Evolutionary conservation across 2,888 invertebrate species (phyloP).

Genomic region (Euproctis similis): DNA sequence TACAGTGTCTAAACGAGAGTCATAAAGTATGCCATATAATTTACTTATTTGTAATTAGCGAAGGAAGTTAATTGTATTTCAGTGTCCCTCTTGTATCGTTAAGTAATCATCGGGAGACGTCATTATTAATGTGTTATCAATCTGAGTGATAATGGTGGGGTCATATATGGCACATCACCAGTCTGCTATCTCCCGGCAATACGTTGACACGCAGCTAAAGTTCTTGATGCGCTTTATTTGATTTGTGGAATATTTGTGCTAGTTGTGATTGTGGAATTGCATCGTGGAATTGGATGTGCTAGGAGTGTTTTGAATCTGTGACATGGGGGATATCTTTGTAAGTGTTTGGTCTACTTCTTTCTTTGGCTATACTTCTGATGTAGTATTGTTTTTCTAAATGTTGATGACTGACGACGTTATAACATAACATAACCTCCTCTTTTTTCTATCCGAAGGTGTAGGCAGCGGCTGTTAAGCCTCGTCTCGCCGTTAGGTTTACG

Average conservation of each 20-base stretch:
- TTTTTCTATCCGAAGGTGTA: no score
- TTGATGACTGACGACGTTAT: no score
- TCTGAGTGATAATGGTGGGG: conserved; percentile 24
- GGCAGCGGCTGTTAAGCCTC: no score
- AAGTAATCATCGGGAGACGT: conserved; percentile 21
- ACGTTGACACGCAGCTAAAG: no score
- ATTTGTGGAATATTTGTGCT: conserved; percentile 1
- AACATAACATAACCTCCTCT: no score
- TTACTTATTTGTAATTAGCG: background rate
- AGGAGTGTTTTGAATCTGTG: conserved; percentile 6
- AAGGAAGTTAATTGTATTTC: background rate
- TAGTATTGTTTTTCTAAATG: no score
- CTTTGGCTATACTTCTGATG: no score
- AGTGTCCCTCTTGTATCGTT: conserved; percentile 9
- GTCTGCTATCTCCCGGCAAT: no score
- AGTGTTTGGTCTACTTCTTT: conserved; percentile 17
- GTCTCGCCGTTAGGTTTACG: no score
- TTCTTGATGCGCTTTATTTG: background rate
- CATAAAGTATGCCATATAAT: background rate
- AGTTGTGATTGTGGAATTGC: conserved; percentile 9
- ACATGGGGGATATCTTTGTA: conserved; percentile 43
- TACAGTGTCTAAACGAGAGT: no score
- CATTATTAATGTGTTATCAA: conserved; percentile 25
- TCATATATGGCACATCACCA: conserved; percentile 15
- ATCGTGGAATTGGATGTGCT: background rate